These are phyloP conservation scores for Carcina quercana DNA, from an alignment of 2,888 invertebrate genomes.

Conservation along the genomic window DNA sequence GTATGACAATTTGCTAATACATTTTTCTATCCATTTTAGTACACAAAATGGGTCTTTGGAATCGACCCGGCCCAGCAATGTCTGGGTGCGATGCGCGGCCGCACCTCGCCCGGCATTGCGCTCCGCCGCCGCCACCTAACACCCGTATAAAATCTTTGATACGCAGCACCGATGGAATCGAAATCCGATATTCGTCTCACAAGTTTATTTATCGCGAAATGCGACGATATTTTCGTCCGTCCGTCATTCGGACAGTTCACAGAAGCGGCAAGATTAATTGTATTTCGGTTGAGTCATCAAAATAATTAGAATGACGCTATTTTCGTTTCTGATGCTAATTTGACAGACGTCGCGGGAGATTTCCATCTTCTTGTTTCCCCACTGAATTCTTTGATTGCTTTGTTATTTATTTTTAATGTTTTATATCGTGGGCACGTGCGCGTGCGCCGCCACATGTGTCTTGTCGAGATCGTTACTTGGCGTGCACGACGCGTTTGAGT, in stretches of 20 bases:
- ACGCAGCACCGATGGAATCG: constrained; percentile 72
- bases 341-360: constrained; percentile 74
- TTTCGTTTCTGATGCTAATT: constrained; percentile 73
- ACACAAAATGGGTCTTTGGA: no score
- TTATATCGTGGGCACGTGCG: constrained; percentile 25
- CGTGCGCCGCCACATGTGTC: constrained; percentile 24
- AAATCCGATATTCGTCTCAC: constrained; percentile 67
- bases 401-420: constrained; percentile 42
- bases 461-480: constrained; percentile 7
- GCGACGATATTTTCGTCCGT: constrained; percentile 72
- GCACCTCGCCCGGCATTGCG: constrained; percentile 41
- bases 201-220: constrained; percentile 71
- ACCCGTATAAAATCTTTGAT: constrained; percentile 66
- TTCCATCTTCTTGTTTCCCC: constrained; percentile 57
- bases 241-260: constrained; percentile 72
- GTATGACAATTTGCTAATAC: no score
- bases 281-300: constrained; percentile 74
- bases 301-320: constrained; percentile 75
- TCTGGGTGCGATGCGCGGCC: constrained; percentile 3
- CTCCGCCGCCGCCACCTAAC: constrained; percentile 44
- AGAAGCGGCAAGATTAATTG: constrained; percentile 73
- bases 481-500: neutral
- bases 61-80: no score
- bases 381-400: constrained; percentile 59
- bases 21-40: no score